Evolutionary conservation across 2,113 vertebrate species (phyloP), one percentile per base, ranked within the genome.

Genomic region (Malurus melanocephalus): DNA sequence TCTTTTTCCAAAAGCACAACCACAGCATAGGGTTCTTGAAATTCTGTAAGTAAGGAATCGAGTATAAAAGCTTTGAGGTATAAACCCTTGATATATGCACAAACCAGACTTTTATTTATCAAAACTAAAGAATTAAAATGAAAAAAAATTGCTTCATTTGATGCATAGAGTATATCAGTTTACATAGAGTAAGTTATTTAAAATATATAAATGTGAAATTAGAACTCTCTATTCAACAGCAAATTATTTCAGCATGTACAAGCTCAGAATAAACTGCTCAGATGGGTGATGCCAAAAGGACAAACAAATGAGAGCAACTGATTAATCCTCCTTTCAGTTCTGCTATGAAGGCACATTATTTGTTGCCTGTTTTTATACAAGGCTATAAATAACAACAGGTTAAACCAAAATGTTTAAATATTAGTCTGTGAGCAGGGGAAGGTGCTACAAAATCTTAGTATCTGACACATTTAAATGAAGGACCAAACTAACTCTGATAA

Each of bases 21-120:
- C 55, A 99, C 98, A n/a, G 99, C 98, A 86, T 98, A 99, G 13
- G 99, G 99, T 87, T 99, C 99, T 97, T 99, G 99, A 96, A 98
- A 98, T 95, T 99, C 99, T 99, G 96, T 48, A 94, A 96, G 71
- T 17, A 49, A 92, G 60, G n/a, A 90, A 81, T 49, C 18, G 75
- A 83, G 51, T 62, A 28, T 14, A 82, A 85, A 92, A 48, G 13
- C 30, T 71, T 79, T 69, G 22, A 65, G n/a, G 32, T 22, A 77
- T 38, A 86, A 55, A 57, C 11, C 23, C 43, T 65, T 60, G 51
- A 80, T 30, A 72, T 14, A 49, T 19, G 27, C 26, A 57, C 24
- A 66, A 85, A 75, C 33, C 51, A 84, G 42, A 42, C 15, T 80
- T 73, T 55, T 3, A 3, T 61, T 80, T 69, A 35, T 43, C 11